These are phyloP conservation scores for Arbacia lixula DNA, from an alignment of 53 echinoderm and acorn worm species.

Conservation along the genomic window DNA sequence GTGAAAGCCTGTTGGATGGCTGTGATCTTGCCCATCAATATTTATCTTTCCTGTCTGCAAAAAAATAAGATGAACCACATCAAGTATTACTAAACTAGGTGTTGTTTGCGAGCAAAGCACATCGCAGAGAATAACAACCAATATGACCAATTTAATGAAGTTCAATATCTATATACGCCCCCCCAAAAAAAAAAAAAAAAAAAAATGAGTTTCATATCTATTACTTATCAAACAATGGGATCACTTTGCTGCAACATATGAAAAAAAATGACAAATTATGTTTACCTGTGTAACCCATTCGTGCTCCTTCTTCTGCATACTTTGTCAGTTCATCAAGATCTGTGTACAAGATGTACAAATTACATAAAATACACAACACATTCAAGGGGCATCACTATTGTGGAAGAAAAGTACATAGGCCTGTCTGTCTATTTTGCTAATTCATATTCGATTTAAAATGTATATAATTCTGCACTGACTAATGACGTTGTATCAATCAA, in stretches of 20 bases:
- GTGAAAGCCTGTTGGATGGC: slow-evolving; percentile 87
- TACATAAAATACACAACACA: background rate
- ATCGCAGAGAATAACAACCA: too few relatives aligned
- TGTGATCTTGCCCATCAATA: slow-evolving; percentile 82
- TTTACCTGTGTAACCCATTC: slow-evolving; percentile 94
- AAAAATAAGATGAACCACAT: slow-evolving; percentile 98
- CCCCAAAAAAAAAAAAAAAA: too few relatives aligned
- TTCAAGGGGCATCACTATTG: too few relatives aligned
- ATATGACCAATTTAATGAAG: too few relatives aligned
- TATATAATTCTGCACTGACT: too few relatives aligned
- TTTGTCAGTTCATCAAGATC: slow-evolving; percentile 71
- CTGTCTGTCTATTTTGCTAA: too few relatives aligned
- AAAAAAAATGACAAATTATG: background rate
- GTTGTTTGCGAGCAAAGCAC: slow-evolving; percentile 90
- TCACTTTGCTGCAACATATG: background rate
- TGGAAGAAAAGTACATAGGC: too few relatives aligned
- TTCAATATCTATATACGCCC: too few relatives aligned
- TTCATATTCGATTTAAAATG: too few relatives aligned
- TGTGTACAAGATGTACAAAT: slow-evolving; percentile 1
- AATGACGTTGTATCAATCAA: too few relatives aligned
- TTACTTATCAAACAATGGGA: background rate
- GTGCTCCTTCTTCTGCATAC: slow-evolving; percentile 77
- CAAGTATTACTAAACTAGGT: too few relatives aligned
- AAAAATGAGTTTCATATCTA: background rate
- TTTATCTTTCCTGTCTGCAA: too few relatives aligned